Evolutionary conservation across 2,113 vertebrate genomes (phyloP).

Genomic region (Verasper variegatus): DNA sequence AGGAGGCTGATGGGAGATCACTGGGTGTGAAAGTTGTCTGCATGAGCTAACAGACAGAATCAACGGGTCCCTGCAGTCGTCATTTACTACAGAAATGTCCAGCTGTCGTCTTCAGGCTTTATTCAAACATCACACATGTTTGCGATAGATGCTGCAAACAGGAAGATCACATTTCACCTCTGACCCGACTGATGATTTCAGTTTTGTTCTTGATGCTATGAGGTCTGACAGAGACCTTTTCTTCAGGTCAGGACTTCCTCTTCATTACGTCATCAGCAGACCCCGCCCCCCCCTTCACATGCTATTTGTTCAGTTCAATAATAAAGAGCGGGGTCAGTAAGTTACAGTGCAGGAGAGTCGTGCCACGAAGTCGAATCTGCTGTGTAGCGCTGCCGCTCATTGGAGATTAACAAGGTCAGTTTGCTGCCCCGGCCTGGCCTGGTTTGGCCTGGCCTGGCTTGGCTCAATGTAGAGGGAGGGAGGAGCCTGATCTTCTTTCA

Average conservation of each 20-base stretch:
- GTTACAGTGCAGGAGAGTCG: not conserved
- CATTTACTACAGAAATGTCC: not conserved
- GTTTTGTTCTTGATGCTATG: slow-evolving; percentile 33
- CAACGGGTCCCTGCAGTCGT: not conserved
- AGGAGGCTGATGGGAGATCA: slow-evolving; percentile 20
- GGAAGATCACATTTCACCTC: slow-evolving; percentile 20
- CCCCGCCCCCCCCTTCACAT: not conserved
- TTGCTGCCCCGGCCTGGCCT: slow-evolving; percentile 29
- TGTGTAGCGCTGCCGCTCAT: not conserved
- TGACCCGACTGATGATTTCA: slow-evolving; percentile 18
- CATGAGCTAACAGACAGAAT: not conserved
- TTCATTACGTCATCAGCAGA: slow-evolving; percentile 21
- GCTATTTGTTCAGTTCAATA: not conserved
- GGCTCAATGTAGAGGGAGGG: slow-evolving; percentile 7
- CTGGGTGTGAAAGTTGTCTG: slow-evolving; percentile 47
- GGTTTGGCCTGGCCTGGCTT: slow-evolving; percentile 25
- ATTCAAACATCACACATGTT: not conserved
- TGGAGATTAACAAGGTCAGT: slow-evolving; percentile 67
- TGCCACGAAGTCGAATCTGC: slow-evolving; percentile 19
- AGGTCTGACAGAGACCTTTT: slow-evolving; percentile 65
- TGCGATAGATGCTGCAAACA: not conserved
- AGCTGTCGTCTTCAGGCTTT: not conserved
- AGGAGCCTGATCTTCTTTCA: slow-evolving; percentile 53
- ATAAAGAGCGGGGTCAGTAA: not conserved
- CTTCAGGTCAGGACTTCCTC: slow-evolving; percentile 34